Percentiles rank a stretch among this genome's conserved stretches.
phyloP scores from a whole-genome alignment of 2,888 invertebrate genomes.

The Caenorhabditis japonica region DNA sequence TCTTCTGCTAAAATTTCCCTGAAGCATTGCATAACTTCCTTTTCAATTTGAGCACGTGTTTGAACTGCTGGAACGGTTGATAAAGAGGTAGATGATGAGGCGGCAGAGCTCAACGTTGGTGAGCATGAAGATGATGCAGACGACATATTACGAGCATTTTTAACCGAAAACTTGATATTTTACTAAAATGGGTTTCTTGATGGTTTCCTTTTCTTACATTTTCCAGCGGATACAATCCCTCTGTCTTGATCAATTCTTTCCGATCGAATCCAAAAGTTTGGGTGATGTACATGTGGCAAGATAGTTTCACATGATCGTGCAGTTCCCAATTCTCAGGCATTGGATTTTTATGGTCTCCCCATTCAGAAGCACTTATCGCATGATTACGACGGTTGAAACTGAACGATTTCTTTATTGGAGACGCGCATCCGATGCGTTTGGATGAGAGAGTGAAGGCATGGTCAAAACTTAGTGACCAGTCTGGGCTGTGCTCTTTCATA shows the following conservation, averaged over 20 bases:
- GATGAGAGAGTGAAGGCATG: conserved; percentile 14
- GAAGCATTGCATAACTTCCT: conserved; percentile 14
- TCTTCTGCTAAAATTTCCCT: conserved; percentile 18
- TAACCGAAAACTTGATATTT: no score
- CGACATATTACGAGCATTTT: no score
- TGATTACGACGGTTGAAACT: conserved; percentile 1
- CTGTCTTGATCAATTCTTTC: conserved; percentile 3
- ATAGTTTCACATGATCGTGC: conserved; percentile 10
- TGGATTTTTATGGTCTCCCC: conserved; percentile 5
- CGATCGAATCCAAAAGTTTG: conserved; percentile 13
- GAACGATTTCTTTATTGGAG: not conserved
- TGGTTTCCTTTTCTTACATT: not conserved
- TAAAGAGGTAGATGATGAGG: no score
- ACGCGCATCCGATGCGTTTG: conserved; percentile 2
- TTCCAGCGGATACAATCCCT: not conserved
- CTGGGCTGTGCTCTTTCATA: not conserved
- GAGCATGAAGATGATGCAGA: no score
- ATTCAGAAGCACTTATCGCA: conserved; percentile 11
- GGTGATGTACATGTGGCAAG: conserved; percentile 20
- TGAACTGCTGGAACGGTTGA: no score
- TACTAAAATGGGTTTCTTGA: no score
- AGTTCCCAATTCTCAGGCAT: conserved; percentile 12
- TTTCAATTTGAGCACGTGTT: conserved; percentile 10
- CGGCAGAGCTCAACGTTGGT: no score
- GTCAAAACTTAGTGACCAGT: conserved; percentile 22